Evolutionary conservation across 1,140 invertebrate genomes (phyloP), one percentile per base, ranked within the genome.

Genomic region (Armadillidium nasatum): DNA sequence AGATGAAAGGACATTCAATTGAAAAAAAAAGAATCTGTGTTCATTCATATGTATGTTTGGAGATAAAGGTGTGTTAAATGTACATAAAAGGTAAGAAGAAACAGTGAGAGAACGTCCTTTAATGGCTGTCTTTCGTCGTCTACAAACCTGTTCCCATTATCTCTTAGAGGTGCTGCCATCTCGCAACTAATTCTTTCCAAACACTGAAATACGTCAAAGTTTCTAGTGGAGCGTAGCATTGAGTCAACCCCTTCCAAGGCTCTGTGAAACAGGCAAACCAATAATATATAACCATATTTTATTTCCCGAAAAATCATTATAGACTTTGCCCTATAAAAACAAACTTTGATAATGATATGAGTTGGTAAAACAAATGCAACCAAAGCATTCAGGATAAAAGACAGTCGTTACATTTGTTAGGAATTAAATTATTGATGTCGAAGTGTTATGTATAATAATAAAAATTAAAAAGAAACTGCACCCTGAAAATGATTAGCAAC

Each of bases 201-300:
- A 60, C 73, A 75, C 46, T 68, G 66, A 67, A 75, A 75, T 46
- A 60, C 33, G 73, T 75, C 73, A 44, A 75, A 66, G 11, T 67
- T 46, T 10, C 60, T 60, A 11, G 73, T 75, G 33, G 73, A 75
- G 54, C 73, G 22, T 45, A 75, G 73, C 23, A 75, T 10, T 44
- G 66, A 60, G 21, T 75, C 73, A 60, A 75, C 60, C n/a, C 54
- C 73, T 44, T 75, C 54, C 73, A 75, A 67, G 22, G 50, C 66
- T 21, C 73, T 75, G 73, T 19, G 50, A 60, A 33, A 60, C 50
- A 60, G 19, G 50, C 50, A 60, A 60, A 60, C 19, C 19, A 60
- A 60, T 60, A 60, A 60, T 60, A 19, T 60, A 60, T 19, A 33
- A 60, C 50, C 50, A 60, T 15, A 60, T 60, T 13, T 60, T 19